phyloP scores from a whole-genome alignment of 2,797 vertebrate genomes.

The Perodicticus potto region DNA sequence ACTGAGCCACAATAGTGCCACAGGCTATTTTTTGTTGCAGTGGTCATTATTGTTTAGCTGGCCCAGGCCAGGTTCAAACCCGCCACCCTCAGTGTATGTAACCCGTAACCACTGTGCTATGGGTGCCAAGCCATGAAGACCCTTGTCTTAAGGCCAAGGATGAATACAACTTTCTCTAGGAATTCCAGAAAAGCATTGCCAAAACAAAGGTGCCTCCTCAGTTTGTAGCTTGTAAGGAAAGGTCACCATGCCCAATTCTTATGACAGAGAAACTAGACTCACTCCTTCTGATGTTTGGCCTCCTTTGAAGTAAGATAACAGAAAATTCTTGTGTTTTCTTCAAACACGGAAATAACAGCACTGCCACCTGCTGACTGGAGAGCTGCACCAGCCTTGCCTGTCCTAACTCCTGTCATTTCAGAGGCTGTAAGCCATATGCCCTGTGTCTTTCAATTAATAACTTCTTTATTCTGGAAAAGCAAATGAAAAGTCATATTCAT shows the following conservation, averaged over 20 bases:
- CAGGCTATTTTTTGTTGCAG: no score
- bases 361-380: conserved; percentile 75
- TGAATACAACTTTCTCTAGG: conserved; percentile 1
- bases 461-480: conserved; percentile 91
- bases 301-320: conserved; percentile 38
- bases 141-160: not conserved
- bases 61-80: no score
- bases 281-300: not conserved
- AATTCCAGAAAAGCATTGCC: conserved; percentile 19
- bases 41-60: no score
- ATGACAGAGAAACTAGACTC: conserved; percentile 13
- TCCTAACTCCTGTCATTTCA: not conserved
- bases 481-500: conserved; percentile 89
- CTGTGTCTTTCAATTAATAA: conserved; percentile 84
- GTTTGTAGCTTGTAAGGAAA: not conserved
- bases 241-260: not conserved
- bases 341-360: not conserved
- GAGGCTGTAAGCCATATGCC: conserved; percentile 49
- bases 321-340: not conserved
- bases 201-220: conserved; percentile 35
- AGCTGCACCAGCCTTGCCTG: not conserved
- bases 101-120: no score
- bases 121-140: no score
- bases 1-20: no score
- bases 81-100: no score